Percentiles rank a stretch among this genome's conserved stretches.
Evolutionary conservation across 1,140 invertebrate species (phyloP).

Genomic region (Eupeodes corollae): DNA sequence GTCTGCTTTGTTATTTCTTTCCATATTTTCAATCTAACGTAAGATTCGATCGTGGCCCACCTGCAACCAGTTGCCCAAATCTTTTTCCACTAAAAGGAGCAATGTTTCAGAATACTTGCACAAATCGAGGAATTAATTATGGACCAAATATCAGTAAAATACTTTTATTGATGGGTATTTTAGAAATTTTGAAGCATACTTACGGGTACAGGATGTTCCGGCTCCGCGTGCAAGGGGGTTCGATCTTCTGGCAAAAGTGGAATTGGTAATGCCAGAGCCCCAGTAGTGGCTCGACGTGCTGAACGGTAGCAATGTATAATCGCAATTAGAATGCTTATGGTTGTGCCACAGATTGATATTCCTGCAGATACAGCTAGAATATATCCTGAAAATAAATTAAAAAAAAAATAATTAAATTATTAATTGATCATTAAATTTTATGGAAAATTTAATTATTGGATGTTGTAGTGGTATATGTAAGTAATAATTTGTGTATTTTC

Average conservation of each 20-base stretch:
- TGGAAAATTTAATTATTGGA: not conserved
- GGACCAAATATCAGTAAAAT: too few species aligned
- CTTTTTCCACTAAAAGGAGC: too few species aligned
- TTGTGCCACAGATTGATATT: constrained; percentile 26
- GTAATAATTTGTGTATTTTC: too few species aligned
- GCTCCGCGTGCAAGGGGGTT: constrained; percentile 34
- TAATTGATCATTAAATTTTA: not conserved
- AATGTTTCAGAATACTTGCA: too few species aligned
- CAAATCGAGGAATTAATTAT: too few species aligned
- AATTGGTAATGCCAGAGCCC: constrained; percentile 33
- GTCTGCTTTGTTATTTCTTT: too few species aligned
- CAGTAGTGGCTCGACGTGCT: constrained; percentile 3
- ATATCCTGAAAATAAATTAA: constrained; percentile 17
- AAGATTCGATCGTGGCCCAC: too few species aligned
- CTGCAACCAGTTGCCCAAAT: too few species aligned
- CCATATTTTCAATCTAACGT: too few species aligned
- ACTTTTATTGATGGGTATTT: too few species aligned
- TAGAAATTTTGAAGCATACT: constrained; percentile 12
- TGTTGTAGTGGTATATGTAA: too few species aligned
- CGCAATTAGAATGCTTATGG: constrained; percentile 26
- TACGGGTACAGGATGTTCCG: constrained; percentile 38
- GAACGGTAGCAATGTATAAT: constrained; percentile 20
- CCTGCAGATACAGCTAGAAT: constrained; percentile 29
- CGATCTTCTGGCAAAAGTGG: constrained; percentile 21
- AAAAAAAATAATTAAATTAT: not conserved